Percentiles rank a stretch among this genome's conserved stretches.
These are phyloP conservation scores for Egretta garzetta DNA, from an alignment of 2,113 vertebrate genomes.

Conservation along the genomic window DNA sequence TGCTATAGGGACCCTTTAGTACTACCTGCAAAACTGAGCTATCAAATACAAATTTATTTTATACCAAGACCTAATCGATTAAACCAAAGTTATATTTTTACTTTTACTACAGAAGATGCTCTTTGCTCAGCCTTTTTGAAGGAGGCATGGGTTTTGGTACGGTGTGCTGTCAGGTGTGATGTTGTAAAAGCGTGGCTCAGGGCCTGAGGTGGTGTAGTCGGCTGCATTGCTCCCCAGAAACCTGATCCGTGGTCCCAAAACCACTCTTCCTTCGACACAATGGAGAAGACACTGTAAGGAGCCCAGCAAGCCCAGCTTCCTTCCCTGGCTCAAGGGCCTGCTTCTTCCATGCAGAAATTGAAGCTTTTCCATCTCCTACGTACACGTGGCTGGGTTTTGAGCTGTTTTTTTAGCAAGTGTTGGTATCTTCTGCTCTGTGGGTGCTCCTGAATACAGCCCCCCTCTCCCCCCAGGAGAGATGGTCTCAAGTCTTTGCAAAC, in stretches of 20 bases:
- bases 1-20: neutral
- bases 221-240: neutral
- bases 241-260: neutral
- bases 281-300: neutral
- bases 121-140: neutral
- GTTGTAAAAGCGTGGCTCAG: neutral
- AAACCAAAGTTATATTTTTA: neutral
- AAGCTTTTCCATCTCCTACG: neutral
- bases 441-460: neutral
- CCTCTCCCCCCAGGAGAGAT: too few species aligned
- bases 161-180: neutral
- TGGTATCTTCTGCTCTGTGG: neutral
- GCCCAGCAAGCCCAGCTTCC: neutral
- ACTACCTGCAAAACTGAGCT: neutral
- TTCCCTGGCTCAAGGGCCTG: neutral
- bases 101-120: neutral
- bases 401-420: neutral
- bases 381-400: neutral
- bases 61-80: neutral
- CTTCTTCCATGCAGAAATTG: neutral
- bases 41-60: neutral
- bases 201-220: rapidly evolving
- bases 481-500: neutral
- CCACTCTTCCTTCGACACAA: neutral
- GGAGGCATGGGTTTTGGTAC: neutral